Evolutionary conservation across 2,113 vertebrate species (phyloP), one percentile per base, ranked within the genome.

Genomic region (Ranitomeya imitator): DNA sequence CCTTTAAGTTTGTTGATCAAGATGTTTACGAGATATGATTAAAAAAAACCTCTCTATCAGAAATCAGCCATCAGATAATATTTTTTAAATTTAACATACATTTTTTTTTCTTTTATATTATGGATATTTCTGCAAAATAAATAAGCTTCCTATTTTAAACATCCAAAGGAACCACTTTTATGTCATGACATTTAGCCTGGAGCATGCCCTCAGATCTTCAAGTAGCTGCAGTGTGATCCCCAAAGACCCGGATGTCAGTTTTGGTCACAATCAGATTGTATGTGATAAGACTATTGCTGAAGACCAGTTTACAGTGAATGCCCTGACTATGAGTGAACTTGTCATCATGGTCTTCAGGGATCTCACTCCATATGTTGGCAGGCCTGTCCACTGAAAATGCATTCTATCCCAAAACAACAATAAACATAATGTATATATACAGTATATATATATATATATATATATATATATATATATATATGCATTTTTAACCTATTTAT

Each of bases 161-260:
- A 54, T 71, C 55, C 9, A 18, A 23, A 45, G 6, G 18, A 26
- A 54, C 6, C n/a, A 55, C 10, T 69, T 71, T n/a, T 14, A 19
- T 54, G n/a, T n/a, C 55, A 23, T 54, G 52, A 69, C 93, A 93
- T 74, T 73, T 21, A 76, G 3, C 83, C 69, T 85, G 26, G 83
- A 85, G 83, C 83, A 84, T 84, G 82, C 82, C 63, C 51, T 26
- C 18, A 69, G 63, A 69, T 83, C 37, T 67, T 83, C 31, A 67
- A 83, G 81, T 69, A 83, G 18, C 51, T 71, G 65, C 65, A 84
- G 45, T 71, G 45, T 84, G 65, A 71, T 84, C 82, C 82, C 82
- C 26, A 26, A 69, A 84, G 82, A 84, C 63, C 82, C 13, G 7
- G 19, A 69, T 84, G 82, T 84, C 82, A 84, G 82, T 15, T 55